These are phyloP conservation scores for Chelonia mydas DNA, from an alignment of 2,797 vertebrate genomes.

Conservation along the genomic window DNA sequence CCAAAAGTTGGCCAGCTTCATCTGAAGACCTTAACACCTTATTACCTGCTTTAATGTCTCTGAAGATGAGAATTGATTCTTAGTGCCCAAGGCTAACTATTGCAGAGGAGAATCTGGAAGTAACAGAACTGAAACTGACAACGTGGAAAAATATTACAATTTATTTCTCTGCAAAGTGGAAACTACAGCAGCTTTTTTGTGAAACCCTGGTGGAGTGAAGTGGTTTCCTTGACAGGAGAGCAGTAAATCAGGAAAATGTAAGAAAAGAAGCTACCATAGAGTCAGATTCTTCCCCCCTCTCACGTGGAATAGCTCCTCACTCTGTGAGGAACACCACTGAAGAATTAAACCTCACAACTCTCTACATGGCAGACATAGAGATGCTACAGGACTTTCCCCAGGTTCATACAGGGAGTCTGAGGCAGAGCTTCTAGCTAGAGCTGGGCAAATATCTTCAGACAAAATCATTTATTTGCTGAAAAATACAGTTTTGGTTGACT, in stretches of 20 bases:
- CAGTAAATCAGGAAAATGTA: not conserved
- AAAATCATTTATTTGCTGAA: not conserved
- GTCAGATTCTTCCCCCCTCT: not conserved
- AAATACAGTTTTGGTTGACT: not conserved
- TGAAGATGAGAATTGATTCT: slow-evolving; percentile 31
- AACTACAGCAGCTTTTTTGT: not conserved
- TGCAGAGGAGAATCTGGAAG: not conserved
- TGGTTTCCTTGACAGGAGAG: not conserved
- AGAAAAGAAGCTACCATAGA: not conserved
- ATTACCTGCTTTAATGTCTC: not conserved
- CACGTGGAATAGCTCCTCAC: not conserved
- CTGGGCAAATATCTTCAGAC: not conserved
- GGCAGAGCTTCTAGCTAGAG: not conserved
- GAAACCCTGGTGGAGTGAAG: not conserved
- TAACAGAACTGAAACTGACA: not conserved
- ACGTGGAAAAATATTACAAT: not conserved
- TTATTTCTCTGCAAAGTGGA: not conserved
- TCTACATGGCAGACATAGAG: not conserved
- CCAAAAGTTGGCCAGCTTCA: not conserved
- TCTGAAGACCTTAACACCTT: not conserved
- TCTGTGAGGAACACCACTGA: not conserved
- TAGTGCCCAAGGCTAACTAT: not conserved
- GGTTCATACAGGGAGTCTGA: not conserved
- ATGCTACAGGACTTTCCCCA: not conserved
- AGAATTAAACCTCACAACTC: not conserved